Base-by-base conservation (phyloP, 1,140 invertebrate species). In the Cataglyphis hispanica region DNA sequence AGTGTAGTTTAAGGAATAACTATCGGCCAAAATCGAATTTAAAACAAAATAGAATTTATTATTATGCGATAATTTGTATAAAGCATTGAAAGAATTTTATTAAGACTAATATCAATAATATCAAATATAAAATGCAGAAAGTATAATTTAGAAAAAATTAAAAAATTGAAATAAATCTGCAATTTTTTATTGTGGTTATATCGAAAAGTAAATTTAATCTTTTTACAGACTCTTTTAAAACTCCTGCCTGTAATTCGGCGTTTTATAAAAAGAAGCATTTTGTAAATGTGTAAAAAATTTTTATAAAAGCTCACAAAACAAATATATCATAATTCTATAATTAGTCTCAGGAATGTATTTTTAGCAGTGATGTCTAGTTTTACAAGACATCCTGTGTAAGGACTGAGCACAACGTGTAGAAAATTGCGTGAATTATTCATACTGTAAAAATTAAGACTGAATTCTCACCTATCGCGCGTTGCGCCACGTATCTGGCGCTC, bases 391-490 rank as follows among this genome's bases (percentile, higher is more conserved):
- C 3, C 8, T 19, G 25, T 61, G n/a, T 37, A 37, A 13, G 2
- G 3, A 72, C 60, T 37, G 11, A 72, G 22, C 19, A 34, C 4
- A 83, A 53, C 16, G 3, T 60, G 31, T 84, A 77, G 56, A 58
- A 58, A 25, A 56, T 84, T 50, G 64, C 64, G 53, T 43, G 64
- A 78, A 37, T 74, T 67, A 84, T 85, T 77, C 60, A 19, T 56
- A 66, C 27, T 43, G 67, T 75, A 70, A 46, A 58, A 63, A 2
- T 86, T 80, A 89, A 89, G 87, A 89, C 87, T 88, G 87, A 88
- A 87, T 34, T 34, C 40, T 6, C 10, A 27, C 7, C 22, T 50
- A 19, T 50, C 46, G 46, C 46, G 46, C 46, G 67, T 64, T 56
- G 66, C 80, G 43, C 56, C 43, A 37, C 11, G 25, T 22, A 16